A percentile compares a stretch with the other conserved stretches of the same genome.
Conservation (phyloP, 2,113 vertebrate genomes). For the Nanorana parkeri region DNA sequence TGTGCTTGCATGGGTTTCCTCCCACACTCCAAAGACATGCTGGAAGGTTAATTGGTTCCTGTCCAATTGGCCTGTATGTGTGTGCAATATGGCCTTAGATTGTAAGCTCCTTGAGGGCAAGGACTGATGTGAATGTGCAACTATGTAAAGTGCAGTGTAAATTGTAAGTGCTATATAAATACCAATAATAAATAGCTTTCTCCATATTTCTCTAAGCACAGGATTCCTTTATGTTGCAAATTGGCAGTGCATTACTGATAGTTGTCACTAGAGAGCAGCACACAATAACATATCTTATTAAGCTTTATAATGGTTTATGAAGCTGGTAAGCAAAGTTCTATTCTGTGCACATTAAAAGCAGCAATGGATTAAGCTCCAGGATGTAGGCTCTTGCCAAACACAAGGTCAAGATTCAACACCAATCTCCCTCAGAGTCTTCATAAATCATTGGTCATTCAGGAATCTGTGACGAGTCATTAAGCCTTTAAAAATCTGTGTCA, state of each 20-base stretch:
- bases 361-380: constrained; percentile 39
- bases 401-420: constrained; percentile 52
- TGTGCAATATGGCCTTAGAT: too few species aligned
- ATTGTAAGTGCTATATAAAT: too few species aligned
- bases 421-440: constrained; percentile 42
- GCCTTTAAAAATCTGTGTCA: constrained; percentile 42
- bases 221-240: too few species aligned
- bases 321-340: not conserved
- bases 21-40: too few species aligned
- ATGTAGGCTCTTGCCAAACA: constrained; percentile 29
- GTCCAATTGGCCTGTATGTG: too few species aligned
- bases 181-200: too few species aligned
- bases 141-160: too few species aligned
- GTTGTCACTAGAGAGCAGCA: constrained; percentile 23
- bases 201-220: too few species aligned
- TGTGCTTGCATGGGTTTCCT: too few species aligned
- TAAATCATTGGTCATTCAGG: constrained; percentile 45
- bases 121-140: too few species aligned
- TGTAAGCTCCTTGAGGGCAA: too few species aligned
- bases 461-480: constrained; percentile 41
- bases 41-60: too few species aligned
- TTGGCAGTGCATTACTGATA: not conserved
- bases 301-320: not conserved
- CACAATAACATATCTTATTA: constrained; percentile 29
- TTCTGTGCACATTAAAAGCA: constrained; percentile 25